phyloP scores from a whole-genome alignment of 2,888 invertebrate species.

The Vesta saturnalis region DNA sequence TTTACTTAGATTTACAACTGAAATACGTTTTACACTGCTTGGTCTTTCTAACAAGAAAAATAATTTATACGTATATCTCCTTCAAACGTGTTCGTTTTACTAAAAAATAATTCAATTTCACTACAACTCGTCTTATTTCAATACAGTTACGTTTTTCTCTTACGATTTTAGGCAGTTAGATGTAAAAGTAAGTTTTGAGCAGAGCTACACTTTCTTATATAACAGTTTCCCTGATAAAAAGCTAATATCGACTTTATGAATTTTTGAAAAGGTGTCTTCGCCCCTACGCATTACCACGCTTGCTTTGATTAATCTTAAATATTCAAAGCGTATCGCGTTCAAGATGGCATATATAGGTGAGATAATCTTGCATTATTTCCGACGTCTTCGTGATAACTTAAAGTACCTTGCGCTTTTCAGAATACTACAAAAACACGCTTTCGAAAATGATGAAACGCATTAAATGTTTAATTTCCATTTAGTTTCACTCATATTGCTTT shows the following conservation, averaged over 20 bases:
- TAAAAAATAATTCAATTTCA: slow-evolving; percentile 22
- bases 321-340: slow-evolving; percentile 32
- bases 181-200: background rate
- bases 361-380: slow-evolving; percentile 30
- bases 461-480: slow-evolving; percentile 33
- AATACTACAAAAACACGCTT: background rate
- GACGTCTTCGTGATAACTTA: slow-evolving; percentile 15
- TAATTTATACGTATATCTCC: slow-evolving; percentile 27
- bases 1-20: slow-evolving; percentile 34
- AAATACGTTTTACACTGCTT: slow-evolving; percentile 27
- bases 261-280: slow-evolving; percentile 24
- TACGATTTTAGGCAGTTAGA: background rate
- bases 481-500: slow-evolving; percentile 7
- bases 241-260: slow-evolving; percentile 25
- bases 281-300: slow-evolving; percentile 16
- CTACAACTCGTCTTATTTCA: slow-evolving; percentile 15
- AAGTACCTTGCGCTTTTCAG: slow-evolving; percentile 16
- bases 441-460: slow-evolving; percentile 23
- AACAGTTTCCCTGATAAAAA: slow-evolving; percentile 9
- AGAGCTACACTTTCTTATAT: background rate
- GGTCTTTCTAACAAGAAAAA: slow-evolving; percentile 28
- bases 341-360: slow-evolving; percentile 23
- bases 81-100: slow-evolving; percentile 14
- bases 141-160: background rate
- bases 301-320: slow-evolving; percentile 37